These are phyloP conservation scores for Zaprionus vittiger DNA, from an alignment of 1,140 invertebrate species.

Conservation along the genomic window DNA sequence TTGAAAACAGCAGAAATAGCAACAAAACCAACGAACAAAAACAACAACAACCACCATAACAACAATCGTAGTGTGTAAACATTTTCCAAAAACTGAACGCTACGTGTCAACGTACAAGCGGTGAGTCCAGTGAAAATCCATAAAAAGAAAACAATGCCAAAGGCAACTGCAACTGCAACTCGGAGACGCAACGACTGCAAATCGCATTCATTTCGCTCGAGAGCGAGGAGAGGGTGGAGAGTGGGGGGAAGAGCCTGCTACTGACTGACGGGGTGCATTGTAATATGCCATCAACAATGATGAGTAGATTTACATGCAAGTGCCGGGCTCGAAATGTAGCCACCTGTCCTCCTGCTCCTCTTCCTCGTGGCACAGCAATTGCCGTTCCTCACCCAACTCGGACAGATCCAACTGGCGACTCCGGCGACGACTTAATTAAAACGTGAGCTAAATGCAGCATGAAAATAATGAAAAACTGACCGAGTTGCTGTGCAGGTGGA, in stretches of 20 bases:
- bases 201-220: constrained; percentile 71
- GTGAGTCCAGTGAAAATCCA: constrained; percentile 70
- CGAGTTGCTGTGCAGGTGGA: constrained; percentile 74
- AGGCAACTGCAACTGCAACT: constrained; percentile 52
- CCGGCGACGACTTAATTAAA: constrained; percentile 76
- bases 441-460: constrained; percentile 82
- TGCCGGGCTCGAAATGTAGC: constrained; percentile 37
- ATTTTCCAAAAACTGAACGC: constrained; percentile 60
- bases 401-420: constrained; percentile 26
- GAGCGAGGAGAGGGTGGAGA: neutral
- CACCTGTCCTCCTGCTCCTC: neutral
- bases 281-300: constrained; percentile 83
- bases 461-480: constrained; percentile 83
- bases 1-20: constrained; percentile 38
- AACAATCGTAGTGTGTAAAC: constrained; percentile 41
- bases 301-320: constrained; percentile 83
- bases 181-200: constrained; percentile 65
- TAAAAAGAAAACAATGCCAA: constrained; percentile 65
- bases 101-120: constrained; percentile 67
- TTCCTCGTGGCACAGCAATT: neutral
- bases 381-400: neutral
- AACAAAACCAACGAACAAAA: constrained; percentile 13
- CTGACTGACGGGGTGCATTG: constrained; percentile 37
- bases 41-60: neutral
- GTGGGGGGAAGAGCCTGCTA: constrained; percentile 18